Conservation (phyloP, 1,140 invertebrate species). For the Drosophila busckii region DNA sequence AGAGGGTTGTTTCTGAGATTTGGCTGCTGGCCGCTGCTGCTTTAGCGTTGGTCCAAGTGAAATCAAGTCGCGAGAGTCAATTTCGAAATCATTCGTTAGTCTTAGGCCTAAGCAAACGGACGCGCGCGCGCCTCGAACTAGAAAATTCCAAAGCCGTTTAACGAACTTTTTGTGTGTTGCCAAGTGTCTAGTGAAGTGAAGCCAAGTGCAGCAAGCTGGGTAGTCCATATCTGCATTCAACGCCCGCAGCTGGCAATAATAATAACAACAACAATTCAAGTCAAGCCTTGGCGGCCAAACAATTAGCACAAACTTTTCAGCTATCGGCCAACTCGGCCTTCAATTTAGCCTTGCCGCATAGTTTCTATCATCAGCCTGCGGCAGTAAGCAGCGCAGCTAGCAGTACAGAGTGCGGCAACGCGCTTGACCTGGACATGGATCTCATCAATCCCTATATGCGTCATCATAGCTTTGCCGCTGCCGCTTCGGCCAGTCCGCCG, state of each 20-base stretch:
- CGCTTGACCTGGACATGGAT: constrained; percentile 61
- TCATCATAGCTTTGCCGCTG: constrained; percentile 68
- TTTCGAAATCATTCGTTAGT: constrained; percentile 77
- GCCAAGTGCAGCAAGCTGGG: constrained; percentile 66
- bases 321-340: constrained; percentile 72
- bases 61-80: constrained; percentile 47
- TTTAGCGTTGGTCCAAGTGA: constrained; percentile 22
- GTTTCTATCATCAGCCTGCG: constrained; percentile 42
- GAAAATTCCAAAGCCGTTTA: constrained; percentile 14
- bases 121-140: constrained; percentile 56
- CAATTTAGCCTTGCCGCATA: constrained; percentile 64
- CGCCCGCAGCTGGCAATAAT: constrained; percentile 61
- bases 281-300: constrained; percentile 42
- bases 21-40: constrained; percentile 28
- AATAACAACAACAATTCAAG: constrained; percentile 50
- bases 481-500: constrained; percentile 56
- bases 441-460: constrained; percentile 78
- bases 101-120: constrained; percentile 77
- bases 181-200: no score
- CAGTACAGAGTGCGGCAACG: constrained; percentile 31
- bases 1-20: constrained; percentile 42
- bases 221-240: constrained; percentile 71
- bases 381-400: constrained; percentile 11
- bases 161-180: no score
- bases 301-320: constrained; percentile 63